Conservation (phyloP, 2,113 vertebrate species). For the Clarias gariepinus region DNA sequence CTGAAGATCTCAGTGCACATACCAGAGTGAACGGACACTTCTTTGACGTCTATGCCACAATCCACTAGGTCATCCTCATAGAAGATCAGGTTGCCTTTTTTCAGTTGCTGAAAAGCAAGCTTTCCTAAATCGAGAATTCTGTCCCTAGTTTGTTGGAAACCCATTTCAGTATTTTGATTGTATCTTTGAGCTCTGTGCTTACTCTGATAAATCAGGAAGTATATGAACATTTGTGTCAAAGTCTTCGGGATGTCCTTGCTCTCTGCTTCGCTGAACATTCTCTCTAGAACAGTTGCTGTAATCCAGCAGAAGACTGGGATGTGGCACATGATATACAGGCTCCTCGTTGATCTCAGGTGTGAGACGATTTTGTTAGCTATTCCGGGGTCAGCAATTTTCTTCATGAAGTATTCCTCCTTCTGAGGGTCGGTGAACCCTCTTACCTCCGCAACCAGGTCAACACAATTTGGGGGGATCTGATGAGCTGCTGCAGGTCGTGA, state of each 20-base stretch:
- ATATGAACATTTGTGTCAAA: background rate
- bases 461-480: background rate
- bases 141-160: background rate
- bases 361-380: background rate
- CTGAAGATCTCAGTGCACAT: background rate
- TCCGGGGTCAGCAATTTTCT: background rate
- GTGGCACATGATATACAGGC: background rate
- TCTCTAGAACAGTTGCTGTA: background rate
- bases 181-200: background rate
- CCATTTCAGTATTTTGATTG: background rate
- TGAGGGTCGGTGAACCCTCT: background rate
- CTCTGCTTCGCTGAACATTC: background rate
- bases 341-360: background rate
- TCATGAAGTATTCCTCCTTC: constrained; percentile 2
- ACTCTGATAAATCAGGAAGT: background rate
- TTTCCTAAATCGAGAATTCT: background rate
- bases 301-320: constrained; percentile 12
- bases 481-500: background rate
- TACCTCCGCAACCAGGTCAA: background rate
- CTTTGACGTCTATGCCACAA: background rate
- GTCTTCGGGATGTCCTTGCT: background rate
- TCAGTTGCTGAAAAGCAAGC: background rate
- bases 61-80: background rate
- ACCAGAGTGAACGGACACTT: background rate
- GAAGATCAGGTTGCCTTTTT: background rate